phyloP scores from a whole-genome alignment of 2,797 vertebrate genomes.

The Enteromius thamalakanensis region DNA sequence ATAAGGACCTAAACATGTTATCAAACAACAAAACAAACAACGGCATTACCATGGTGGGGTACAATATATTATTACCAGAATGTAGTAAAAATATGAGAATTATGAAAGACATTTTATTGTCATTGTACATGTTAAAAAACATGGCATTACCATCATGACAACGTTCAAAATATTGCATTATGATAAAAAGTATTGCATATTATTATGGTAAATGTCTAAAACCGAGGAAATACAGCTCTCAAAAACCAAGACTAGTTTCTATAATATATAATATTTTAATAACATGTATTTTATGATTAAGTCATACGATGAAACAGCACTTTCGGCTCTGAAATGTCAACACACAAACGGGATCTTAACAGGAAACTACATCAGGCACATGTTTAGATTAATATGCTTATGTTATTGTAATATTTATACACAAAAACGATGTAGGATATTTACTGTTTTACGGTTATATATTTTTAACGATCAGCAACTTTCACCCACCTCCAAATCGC shows the following conservation, averaged over 20 bases:
- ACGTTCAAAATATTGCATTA: neutral
- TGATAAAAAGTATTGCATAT: neutral
- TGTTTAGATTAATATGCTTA: neutral
- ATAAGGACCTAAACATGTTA: neutral
- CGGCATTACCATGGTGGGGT: neutral
- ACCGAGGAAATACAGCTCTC: neutral
- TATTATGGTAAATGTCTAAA: neutral
- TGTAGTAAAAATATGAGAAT: neutral
- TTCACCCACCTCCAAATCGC: slow-evolving; percentile 6
- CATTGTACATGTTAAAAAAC: neutral
- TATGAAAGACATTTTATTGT: neutral
- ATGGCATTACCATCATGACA: neutral
- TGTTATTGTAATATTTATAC: neutral
- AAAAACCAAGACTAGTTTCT: neutral
- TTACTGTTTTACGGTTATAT: neutral
- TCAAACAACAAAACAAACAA: neutral
- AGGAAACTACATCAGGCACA: neutral
- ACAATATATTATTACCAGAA: neutral
- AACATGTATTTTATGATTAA: neutral
- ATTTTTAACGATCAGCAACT: neutral
- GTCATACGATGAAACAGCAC: neutral
- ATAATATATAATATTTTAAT: neutral
- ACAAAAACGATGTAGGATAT: neutral
- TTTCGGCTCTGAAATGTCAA: no score
- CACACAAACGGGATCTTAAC: neutral